Evolutionary conservation across 2,888 invertebrate species (phyloP).

Genomic region (Amorpha juglandis): DNA sequence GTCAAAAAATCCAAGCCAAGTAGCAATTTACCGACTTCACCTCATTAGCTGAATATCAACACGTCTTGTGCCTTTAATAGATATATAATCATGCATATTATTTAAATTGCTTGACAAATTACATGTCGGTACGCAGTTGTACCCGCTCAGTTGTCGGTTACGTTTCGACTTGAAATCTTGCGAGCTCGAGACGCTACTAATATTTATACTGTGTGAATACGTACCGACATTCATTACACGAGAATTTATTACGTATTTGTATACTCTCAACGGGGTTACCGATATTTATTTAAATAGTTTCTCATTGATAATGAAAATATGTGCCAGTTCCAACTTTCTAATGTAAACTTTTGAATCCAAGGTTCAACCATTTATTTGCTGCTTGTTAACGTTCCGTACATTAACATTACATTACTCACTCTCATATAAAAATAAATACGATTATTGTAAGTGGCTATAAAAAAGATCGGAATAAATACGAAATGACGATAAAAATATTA

Average conservation of each 20-base stretch:
- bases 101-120: conserved; percentile 83
- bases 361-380: neutral
- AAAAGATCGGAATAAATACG: too few species aligned
- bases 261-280: neutral
- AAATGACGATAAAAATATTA: neutral
- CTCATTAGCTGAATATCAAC: conserved; percentile 81
- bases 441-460: neutral
- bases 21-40: conserved; percentile 58
- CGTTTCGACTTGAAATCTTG: conserved; percentile 75
- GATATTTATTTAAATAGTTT: conserved; percentile 28
- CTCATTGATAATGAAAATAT: conserved; percentile 3
- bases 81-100: conserved; percentile 82
- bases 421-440: neutral
- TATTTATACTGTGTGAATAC: conserved; percentile 53
- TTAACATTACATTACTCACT: conserved; percentile 26
- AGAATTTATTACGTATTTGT: conserved; percentile 4
- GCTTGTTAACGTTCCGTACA: conserved; percentile 11
- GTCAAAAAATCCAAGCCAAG: conserved; percentile 45
- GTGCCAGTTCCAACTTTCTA: conserved; percentile 19
- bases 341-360: conserved; percentile 28
- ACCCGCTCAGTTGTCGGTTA: conserved; percentile 76
- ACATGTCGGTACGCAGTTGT: conserved; percentile 74
- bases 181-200: conserved; percentile 54
- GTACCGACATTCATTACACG: neutral
- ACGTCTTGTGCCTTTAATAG: conserved; percentile 79